Evolutionary conservation across 1,140 invertebrate species (phyloP), one percentile per base, ranked within the genome.

Genomic region (Drosophila equinoxialis): DNA sequence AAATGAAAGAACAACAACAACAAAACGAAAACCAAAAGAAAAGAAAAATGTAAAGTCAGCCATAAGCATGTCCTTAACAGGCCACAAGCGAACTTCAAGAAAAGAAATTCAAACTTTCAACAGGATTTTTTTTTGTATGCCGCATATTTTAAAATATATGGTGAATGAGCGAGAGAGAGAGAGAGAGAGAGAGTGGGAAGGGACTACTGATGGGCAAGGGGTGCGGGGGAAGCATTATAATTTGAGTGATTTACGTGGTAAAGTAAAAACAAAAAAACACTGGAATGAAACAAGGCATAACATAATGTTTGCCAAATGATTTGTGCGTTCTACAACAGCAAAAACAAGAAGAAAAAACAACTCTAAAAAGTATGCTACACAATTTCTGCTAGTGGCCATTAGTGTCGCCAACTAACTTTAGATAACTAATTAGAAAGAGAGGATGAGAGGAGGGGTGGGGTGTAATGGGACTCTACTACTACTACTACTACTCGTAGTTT

Each of bases 401-500:
- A 87, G 77, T 87, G 83, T 89, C 83, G 83, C 84, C 83, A 79
- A 72, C 83, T 89, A 87, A 87, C 84, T 87, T 87, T 83, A 84
- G 84, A 83, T 83, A 89, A 87, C 83, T 87, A 87, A 87, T 87
- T 87, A 87, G 80, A 86, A 6, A 30, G 65, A 30, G 45, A 20
- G 20, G 17, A 0, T 8, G 17, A 8, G 7, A 4, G 45, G 10
- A 2, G 45, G 17, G 6, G 0, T 45, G 6, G 45, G 2, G 45
- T 23, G 45, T 23, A 51, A 51, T 26, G 37, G 35, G 58, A 39
- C 23, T 39, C 42, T 45, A 30, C 35, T 65, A 55, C 8, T n/a
- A 37, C 39, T 33, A 13, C 37, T 39, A 39, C 48, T 76, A 63
- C 66, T 74, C 68, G 67, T 86, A 85, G 82, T 86, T 81, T 69